Percentiles rank a stretch among this genome's conserved stretches.
These are phyloP conservation scores for Monoplex corrugatus DNA, from an alignment of 2,888 invertebrate species.

Conservation along the genomic window DNA sequence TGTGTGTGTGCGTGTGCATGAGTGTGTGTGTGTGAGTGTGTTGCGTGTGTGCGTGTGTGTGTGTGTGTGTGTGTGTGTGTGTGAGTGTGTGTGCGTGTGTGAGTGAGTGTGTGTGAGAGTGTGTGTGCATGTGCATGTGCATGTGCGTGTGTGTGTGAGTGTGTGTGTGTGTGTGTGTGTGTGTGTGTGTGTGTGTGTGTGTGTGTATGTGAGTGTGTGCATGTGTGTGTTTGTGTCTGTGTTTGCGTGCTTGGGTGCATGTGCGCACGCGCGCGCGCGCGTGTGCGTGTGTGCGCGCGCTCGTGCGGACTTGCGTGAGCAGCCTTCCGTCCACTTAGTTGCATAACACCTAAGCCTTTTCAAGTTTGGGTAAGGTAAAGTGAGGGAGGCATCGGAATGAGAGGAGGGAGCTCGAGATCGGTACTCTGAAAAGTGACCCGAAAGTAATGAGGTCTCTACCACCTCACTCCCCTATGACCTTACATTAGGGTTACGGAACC, in stretches of 20 bases:
- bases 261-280: not conserved
- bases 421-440: too few relatives aligned
- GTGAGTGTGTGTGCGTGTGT: constrained; percentile 2
- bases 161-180: not conserved
- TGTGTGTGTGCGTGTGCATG: not conserved
- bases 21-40: not conserved
- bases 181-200: not conserved
- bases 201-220: not conserved
- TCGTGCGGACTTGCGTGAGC: not conserved
- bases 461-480: too few relatives aligned
- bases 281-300: not conserved
- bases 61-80: not conserved
- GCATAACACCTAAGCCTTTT: too few relatives aligned
- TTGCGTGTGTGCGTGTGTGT: not conserved
- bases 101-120: not conserved
- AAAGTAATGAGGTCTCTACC: too few relatives aligned
- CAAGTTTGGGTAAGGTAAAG: too few relatives aligned
- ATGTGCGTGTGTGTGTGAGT: not conserved
- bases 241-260: not conserved
- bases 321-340: too few relatives aligned
- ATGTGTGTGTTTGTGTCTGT: not conserved
- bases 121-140: not conserved
- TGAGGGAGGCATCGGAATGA: too few relatives aligned
- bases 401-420: too few relatives aligned
- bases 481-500: too few relatives aligned